These are phyloP conservation scores for Idaea aversata DNA, from an alignment of 2,888 invertebrate genomes.

Conservation along the genomic window DNA sequence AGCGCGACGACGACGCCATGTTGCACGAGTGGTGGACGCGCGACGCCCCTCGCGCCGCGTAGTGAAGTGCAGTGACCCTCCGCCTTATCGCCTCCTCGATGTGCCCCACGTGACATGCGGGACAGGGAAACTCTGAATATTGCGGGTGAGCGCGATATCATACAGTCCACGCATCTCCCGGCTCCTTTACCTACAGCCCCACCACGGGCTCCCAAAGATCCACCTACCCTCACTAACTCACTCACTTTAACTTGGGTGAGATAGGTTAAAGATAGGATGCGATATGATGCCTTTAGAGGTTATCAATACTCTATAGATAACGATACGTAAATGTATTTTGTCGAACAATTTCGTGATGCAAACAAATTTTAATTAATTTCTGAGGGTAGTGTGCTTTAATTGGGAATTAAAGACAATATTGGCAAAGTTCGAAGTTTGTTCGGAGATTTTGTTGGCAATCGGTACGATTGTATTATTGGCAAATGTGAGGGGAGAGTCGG, in stretches of 20 bases:
- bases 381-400: constrained; percentile 20
- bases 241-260: constrained; percentile 6
- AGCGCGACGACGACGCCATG: constrained; percentile 64
- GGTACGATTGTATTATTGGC: constrained; percentile 16
- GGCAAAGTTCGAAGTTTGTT: constrained; percentile 30
- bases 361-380: constrained; percentile 39
- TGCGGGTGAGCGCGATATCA: constrained; percentile 19
- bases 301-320: constrained; percentile 15
- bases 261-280: constrained; percentile 16
- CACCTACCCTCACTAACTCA: neutral
- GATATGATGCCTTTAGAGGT: constrained; percentile 12
- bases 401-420: constrained; percentile 34
- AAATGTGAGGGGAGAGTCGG: constrained; percentile 9
- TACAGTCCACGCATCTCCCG: constrained; percentile 6
- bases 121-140: constrained; percentile 12
- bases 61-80: constrained; percentile 50
- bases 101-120: constrained; percentile 15
- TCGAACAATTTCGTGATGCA: constrained; percentile 25
- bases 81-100: constrained; percentile 34
- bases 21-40: constrained; percentile 64
- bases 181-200: neutral
- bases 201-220: neutral
- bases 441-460: constrained; percentile 18
- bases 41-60: constrained; percentile 54
- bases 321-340: constrained; percentile 23